Base-by-base conservation (phyloP, 2,888 invertebrate genomes). In the Blastobasis adustella region DNA sequence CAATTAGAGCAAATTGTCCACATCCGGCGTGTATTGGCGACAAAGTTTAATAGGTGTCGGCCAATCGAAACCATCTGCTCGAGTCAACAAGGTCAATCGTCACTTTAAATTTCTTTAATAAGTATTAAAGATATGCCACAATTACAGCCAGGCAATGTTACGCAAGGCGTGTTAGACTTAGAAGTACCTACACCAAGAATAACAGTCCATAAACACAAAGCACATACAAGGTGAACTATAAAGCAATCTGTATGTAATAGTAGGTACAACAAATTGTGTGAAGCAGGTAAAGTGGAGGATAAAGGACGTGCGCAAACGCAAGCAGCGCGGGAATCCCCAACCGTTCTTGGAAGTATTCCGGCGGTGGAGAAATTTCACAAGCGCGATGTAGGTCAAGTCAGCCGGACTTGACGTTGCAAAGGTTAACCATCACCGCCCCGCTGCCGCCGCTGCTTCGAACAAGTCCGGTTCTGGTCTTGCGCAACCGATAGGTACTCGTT, bases 351-450 rank as follows among this genome's bases (percentile, higher is more conserved):
- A 79, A 84, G 42, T 50, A 47, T 49, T 68, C 73, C 73, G 67
- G 71, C 75, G 75, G 72, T 67, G 83, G 82, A 82, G 87, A 88
- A 86, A 87, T 86, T 86, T 82, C 86, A 81, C 81, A 85, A 87
- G 79, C 72, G 58, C 64, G 60, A 87, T 74, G 87, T 88, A 66
- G 88, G 88, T 87, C 88, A 84, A 83, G 86, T 73, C 82, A 79
- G 82, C 82, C 87, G 87, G 87, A 86, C 81, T 82, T 79, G 78
- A 79, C 70, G 81, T 82, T 82, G 78, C 73, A 86, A 85, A 87
- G 87, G 87, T 86, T 86, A 81, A 47, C 75, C 76, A 71, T 61
- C 73, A 65, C 72, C 71, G 65, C 69, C 67, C 64, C 67, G 69
- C 70, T 66, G 67, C 67, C 66, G 62, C 65, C 68, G 71, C 66